Base-by-base conservation (phyloP, 2,113 vertebrate species). In the Ciconia stormi region DNA sequence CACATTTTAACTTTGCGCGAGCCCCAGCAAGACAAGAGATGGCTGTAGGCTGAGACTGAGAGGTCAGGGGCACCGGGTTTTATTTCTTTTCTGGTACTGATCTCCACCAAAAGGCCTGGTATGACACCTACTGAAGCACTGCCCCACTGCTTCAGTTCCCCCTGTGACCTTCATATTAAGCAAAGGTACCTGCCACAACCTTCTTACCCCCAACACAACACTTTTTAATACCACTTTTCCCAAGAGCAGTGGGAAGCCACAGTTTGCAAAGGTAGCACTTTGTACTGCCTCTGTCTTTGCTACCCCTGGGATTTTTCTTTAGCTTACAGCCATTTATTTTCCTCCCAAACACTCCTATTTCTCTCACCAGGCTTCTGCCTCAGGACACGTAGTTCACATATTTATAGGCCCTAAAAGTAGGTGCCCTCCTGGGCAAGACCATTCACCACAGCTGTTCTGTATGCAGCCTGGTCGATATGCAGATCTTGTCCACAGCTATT, bases 131-230 rank as follows among this genome's bases (percentile, higher is more conserved):
- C 18, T 71, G 42, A 56, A 38, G 36, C 59, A 53, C 12, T 47
- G 34, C 6, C 30, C 36, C 30, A 34, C 27, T n/a, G 49, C 11
- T 65, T 82, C 36, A 36, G 9, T 26, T 78, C 27, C 36, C 10
- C 25, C 27, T 3, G 2, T 0, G 14, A 26, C 44, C 9, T 34
- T 53, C 3, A 0, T 4, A 8, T 13, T 34, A 58, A 79, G 38
- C 22, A 72, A 71, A 88, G n/a, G 15, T 23, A 80, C 25, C 30
- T 56, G 14, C 65, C 63, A 50, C 71, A 80, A 10, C 4, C 23
- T 46, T 69, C 34, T 56, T 26, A 22, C 16, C 14, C 2, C 3
- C 38, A 38, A 3, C 22, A 1, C 9, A 10, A 10, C 5, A 10
- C 13, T 23, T 77, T 46, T 46, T 70, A 50, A 74, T 38, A 65